Evolutionary conservation across 2,797 vertebrate species (phyloP), one percentile per base, ranked within the genome.

Genomic region (Pelobates cultripes): DNA sequence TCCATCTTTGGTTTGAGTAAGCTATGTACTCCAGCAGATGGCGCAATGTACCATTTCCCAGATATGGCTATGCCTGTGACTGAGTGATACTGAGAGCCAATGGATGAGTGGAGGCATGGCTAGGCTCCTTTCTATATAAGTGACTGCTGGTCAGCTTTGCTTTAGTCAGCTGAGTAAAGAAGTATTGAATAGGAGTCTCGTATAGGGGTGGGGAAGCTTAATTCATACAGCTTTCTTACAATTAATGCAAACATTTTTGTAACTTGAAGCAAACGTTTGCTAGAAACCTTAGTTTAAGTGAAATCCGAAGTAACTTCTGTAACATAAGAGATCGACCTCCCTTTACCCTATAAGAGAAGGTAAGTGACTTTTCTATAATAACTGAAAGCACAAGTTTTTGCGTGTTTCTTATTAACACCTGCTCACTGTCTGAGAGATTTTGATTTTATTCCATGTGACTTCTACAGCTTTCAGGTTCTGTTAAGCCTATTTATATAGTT

Each of bases 261-360:
- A n/a, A n/a, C n/a, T n/a, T n/a, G n/a, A n/a, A n/a, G n/a, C n/a
- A n/a, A 61, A 57, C 73, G 3, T 66, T 15, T 42, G 12, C 15
- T 43, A 67, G 17, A 44, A 9, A 44, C n/a, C 41, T 60, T 14
- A 12, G 14, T 60, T 60, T 4, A 79, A 80, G 42, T 43, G 3
- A 57, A 41, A 17, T n/a, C n/a, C 4, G 61, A 70, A 78, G 77
- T 4, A 75, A 81, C 53, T 53, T 75, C 43, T 17, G 71, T 57
- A 84, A 79, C 82, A 57, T 73, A 84, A 84, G 77, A 43, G 57
- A 53, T 3, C 77, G n/a, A 79, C 82, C 82, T 84, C 82, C 77
- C 77, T 40, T 51, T 73, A 79, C 77, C 77, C 72, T 51, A 57
- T 13, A 44, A 3, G 28, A 3, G 28, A 78, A 79, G 82, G 82